These are phyloP conservation scores for Mandrillus leucophaeus DNA, from an alignment of 2,113 vertebrate genomes.

Conservation along the genomic window DNA sequence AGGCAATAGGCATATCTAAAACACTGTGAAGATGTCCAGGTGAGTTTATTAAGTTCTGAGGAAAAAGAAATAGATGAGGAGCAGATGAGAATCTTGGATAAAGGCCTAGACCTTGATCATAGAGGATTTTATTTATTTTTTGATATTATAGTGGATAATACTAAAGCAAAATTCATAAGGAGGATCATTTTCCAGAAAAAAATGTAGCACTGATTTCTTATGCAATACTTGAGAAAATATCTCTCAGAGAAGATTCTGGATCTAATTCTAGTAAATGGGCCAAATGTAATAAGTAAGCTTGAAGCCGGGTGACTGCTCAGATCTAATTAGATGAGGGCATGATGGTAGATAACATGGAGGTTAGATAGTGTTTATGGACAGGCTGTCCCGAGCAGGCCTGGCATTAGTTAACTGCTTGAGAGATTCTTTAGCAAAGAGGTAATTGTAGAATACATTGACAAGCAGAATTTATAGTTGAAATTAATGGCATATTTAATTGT, in stretches of 20 bases:
- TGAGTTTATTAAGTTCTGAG: constrained; percentile 62
- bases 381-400: background rate
- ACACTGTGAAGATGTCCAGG: constrained; percentile 61
- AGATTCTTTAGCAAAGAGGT: background rate
- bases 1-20: constrained; percentile 7
- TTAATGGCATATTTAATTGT: background rate
- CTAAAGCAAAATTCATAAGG: constrained; percentile 60
- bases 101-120: constrained; percentile 68
- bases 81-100: constrained; percentile 71
- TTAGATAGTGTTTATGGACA: background rate
- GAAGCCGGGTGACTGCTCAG: background rate
- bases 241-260: constrained; percentile 56
- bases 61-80: constrained; percentile 64
- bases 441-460: background rate
- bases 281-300: constrained; percentile 50
- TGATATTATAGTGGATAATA: constrained; percentile 69
- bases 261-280: constrained; percentile 40
- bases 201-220: constrained; percentile 52
- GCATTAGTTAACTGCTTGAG: background rate
- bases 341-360: background rate
- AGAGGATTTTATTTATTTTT: constrained; percentile 69
- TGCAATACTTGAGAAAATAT: constrained; percentile 62
- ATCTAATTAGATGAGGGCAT: background rate
- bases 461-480: background rate
- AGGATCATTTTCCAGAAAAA: constrained; percentile 60